Conservation (phyloP, 2,113 vertebrate genomes). For the Rhizomys pruinosus region DNA sequence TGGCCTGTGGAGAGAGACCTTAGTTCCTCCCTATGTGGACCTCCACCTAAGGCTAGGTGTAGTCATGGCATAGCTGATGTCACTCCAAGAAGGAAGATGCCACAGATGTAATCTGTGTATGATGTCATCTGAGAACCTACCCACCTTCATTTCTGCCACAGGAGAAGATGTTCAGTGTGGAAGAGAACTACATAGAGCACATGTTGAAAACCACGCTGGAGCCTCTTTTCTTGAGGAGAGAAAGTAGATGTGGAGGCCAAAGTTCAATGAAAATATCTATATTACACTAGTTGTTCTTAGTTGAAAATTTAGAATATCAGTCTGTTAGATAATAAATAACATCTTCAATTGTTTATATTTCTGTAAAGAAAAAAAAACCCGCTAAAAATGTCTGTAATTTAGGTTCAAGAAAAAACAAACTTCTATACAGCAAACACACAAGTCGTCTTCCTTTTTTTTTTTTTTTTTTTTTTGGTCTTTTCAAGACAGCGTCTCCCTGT, state of each 20-base stretch:
- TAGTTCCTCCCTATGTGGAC: not conserved
- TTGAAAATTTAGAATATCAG: not conserved
- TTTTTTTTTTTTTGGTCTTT: too few species aligned
- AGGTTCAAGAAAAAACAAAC: not conserved
- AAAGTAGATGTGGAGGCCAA: not conserved
- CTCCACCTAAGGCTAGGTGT: not conserved
- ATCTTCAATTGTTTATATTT: not conserved
- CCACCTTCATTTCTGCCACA: not conserved
- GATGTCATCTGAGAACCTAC: not conserved
- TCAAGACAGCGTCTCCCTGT: too few species aligned
- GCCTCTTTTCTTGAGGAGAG: not conserved
- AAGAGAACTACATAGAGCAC: not conserved
- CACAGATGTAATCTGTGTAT: not conserved
- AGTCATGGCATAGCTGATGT: not conserved
- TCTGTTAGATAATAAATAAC: not conserved
- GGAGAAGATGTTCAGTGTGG: not conserved
- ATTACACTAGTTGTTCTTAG: not conserved
- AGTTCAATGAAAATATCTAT: not conserved
- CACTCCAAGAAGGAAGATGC: not conserved
- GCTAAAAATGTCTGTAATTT: conserved; percentile 50
- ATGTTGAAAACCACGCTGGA: not conserved
- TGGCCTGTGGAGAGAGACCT: not conserved
- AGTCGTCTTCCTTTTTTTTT: too few species aligned
- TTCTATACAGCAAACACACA: conserved; percentile 37
- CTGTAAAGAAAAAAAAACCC: conserved; percentile 21